Conservation (phyloP, 1,140 invertebrate genomes). For the Leptinotarsa texana region DNA sequence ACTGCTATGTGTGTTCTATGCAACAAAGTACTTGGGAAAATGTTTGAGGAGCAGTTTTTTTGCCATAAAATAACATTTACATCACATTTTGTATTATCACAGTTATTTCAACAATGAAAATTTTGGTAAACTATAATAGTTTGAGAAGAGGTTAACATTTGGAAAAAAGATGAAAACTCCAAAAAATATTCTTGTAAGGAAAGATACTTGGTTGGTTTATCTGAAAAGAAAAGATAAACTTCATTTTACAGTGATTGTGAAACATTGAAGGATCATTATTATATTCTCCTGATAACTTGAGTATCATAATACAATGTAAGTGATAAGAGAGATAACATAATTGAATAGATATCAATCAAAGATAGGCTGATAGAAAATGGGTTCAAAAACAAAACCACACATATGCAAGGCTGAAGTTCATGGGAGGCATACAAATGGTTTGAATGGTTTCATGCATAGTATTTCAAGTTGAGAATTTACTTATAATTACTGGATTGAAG, state of each 20-base stretch:
- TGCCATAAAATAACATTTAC: constrained; percentile 1
- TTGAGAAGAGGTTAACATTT: neutral
- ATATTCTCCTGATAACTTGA: neutral
- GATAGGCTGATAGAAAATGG: neutral
- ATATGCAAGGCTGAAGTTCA: too few relatives aligned
- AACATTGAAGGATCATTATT: neutral
- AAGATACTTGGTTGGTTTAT: constrained; percentile 3
- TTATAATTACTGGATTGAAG: too few relatives aligned
- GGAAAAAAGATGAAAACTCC: neutral
- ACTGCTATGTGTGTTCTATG: neutral
- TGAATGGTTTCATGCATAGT: too few relatives aligned
- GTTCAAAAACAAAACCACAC: neutral
- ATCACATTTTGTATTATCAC: constrained; percentile 34
- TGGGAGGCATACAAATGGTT: too few relatives aligned
- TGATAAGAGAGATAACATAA: neutral
- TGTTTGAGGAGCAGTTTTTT: neutral
- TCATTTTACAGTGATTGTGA: neutral
- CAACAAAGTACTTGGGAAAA: constrained; percentile 1
- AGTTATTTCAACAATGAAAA: constrained; percentile 21
- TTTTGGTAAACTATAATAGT: neutral
- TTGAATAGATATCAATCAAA: constrained; percentile 11
- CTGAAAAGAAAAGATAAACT: constrained; percentile 6
- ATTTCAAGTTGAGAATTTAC: too few relatives aligned
- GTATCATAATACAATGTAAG: neutral
- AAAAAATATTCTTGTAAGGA: neutral